phyloP scores from a whole-genome alignment of 1,140 invertebrate species.

The Meteorus sp. region DNA sequence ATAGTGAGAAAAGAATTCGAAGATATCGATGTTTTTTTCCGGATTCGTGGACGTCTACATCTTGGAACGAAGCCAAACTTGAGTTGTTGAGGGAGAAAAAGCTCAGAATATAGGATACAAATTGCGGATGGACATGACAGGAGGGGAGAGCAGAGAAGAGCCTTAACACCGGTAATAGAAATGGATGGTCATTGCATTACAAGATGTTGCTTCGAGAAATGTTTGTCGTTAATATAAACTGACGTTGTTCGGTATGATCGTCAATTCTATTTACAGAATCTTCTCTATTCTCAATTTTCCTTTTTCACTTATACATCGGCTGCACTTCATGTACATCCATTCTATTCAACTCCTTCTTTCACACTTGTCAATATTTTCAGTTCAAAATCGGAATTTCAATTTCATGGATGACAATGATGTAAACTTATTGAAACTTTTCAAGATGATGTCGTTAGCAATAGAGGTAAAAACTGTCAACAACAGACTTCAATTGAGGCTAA shows the following conservation, averaged over 20 bases:
- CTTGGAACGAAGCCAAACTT: neutral
- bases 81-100: neutral
- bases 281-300: too few species aligned
- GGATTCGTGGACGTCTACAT: neutral
- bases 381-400: neutral
- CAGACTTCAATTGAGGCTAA: too few species aligned
- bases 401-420: too few species aligned
- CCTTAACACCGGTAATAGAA: conserved; percentile 6
- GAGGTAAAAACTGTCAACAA: too few species aligned
- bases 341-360: neutral
- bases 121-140: too few species aligned
- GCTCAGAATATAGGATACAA: neutral
- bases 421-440: too few species aligned
- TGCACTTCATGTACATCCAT: neutral
- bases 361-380: neutral
- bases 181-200: neutral
- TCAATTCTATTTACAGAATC: too few species aligned
- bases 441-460: too few species aligned
- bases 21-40: conserved; percentile 14
- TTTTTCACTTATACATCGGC: too few species aligned
- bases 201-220: neutral
- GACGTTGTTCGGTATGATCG: too few species aligned
- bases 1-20: conserved; percentile 7
- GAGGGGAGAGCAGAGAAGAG: neutral
- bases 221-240: too few species aligned